Evolutionary conservation across 1,140 invertebrate genomes (phyloP), one percentile per base, ranked within the genome.

Genomic region (Pristionchus pacificus): DNA sequence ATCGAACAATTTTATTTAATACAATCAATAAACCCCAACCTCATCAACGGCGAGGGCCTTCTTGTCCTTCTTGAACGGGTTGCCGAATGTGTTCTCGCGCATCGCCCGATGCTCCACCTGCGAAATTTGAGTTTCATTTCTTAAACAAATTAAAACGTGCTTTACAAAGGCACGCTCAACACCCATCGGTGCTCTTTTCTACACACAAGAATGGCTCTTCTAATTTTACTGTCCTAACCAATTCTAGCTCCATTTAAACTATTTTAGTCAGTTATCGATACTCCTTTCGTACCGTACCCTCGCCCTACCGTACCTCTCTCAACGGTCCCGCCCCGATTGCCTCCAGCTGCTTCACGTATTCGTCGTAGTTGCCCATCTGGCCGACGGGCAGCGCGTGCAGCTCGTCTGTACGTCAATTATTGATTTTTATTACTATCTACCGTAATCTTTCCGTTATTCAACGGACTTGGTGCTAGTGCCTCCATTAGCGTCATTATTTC

Each of bases 61-160:
- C 66, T 83, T 82, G 62, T 80, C 82, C 49, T 71, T 30, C 28
- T 84, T 84, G 72, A 82, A 82, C 1, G 80, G 80, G 66, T 82
- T 82, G 33, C 80, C 80, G 61, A 82, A 82, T n/a, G 80, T 80
- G 65, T 82, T 82, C 2, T 68, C 60, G 55, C 73, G 49, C 2
- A 74, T 60, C 30, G 69, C 60, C 32, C 68, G 77, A 25, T 76
- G 70, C 38, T 81, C 80, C 27, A 80, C n/a, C 68, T 79, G n/a
- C 77, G n/a, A n/a, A n/a, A n/a, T n/a, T n/a, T n/a, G n/a, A n/a
- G n/a, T n/a, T n/a, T n/a, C n/a, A n/a, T n/a, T n/a, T n/a, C n/a
- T n/a, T n/a, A n/a, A n/a, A n/a, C n/a, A n/a, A n/a, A n/a, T n/a
- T n/a, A n/a, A n/a, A n/a, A n/a, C n/a, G n/a, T n/a, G n/a, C n/a